Base-by-base conservation (phyloP, 2,888 invertebrate genomes). In the Steinernema scapterisci region DNA sequence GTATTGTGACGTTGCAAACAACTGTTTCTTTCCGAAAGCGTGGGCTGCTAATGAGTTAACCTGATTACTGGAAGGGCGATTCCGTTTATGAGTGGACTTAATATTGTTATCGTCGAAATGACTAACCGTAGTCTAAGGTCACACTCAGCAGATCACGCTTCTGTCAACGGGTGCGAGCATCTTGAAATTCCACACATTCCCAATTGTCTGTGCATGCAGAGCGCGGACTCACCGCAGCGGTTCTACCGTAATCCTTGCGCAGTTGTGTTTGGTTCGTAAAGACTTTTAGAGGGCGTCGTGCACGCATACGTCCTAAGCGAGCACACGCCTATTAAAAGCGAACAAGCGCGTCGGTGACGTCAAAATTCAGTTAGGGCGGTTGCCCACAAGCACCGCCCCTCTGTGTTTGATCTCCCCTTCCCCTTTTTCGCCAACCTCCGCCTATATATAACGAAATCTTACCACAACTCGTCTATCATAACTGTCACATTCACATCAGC, bases 381-480 rank as follows among this genome's bases (percentile, higher is more conserved):
- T 63, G 63, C 63, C 27, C 27, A 25, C 27, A 63, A 63, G 63
- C 63, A 31, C 63, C 63, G 63, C 63, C 63, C 38, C 63, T 54
- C 16, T 31, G 63, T 63, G 63, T 63, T 63, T 27, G 63, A 16
- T 63, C 63, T 63, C 63, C n/a, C 63, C 63, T 63, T 63, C 63
- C 63, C 63, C 63, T 63, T 63, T 63, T 27, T 63, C 31, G 63
- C 63, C 63, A 63, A 16, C 63, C 63, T 63, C 63, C 63, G 63
- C 31, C 63, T 63, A 63, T 63, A 63, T 63, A 63, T 63, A 63
- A 63, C 63, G 63, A 63, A 63, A 63, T 63, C 63, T 63, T 63
- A 31, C 63, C 63, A 63, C 63, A 63, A 27, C 63, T 63, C 63
- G 63, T 63, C 63, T 63, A 63, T 63, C 63, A 63, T 63, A 63